These are phyloP conservation scores for Macrosoma leucophasiata DNA, from an alignment of 2,888 invertebrate species.

Conservation along the genomic window DNA sequence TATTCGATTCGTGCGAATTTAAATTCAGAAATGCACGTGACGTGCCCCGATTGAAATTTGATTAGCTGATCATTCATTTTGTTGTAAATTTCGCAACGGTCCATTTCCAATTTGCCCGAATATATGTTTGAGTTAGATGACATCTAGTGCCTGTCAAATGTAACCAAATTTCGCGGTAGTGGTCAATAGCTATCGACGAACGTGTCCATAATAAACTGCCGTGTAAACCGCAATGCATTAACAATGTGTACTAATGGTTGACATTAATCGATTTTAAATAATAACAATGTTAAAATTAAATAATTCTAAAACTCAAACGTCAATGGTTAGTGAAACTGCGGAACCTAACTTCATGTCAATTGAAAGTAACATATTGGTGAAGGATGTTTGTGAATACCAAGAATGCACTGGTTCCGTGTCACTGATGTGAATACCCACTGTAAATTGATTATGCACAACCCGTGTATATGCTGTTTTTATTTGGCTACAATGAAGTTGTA, in stretches of 20 bases:
- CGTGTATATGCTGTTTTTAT: slow-evolving; percentile 54
- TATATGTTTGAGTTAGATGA: no score
- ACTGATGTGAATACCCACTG: slow-evolving; percentile 52
- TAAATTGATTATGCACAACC: slow-evolving; percentile 61
- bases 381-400: slow-evolving; percentile 30
- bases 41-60: no score
- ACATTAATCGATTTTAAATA: slow-evolving; percentile 32
- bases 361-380: slow-evolving; percentile 45
- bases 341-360: background rate
- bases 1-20: no score
- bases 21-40: no score
- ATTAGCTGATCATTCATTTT: no score
- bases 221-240: slow-evolving; percentile 64
- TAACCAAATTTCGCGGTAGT: no score
- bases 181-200: no score
- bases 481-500: slow-evolving; percentile 53
- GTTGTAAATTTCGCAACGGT: no score
- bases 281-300: slow-evolving; percentile 9
- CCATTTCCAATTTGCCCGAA: no score
- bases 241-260: slow-evolving; percentile 67
- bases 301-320: no score
- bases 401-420: slow-evolving; percentile 35
- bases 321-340: background rate
- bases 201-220: slow-evolving; percentile 60
- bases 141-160: no score